These are phyloP conservation scores for Luehdorfia chinensis DNA, from an alignment of 1,140 invertebrate species.

Conservation along the genomic window DNA sequence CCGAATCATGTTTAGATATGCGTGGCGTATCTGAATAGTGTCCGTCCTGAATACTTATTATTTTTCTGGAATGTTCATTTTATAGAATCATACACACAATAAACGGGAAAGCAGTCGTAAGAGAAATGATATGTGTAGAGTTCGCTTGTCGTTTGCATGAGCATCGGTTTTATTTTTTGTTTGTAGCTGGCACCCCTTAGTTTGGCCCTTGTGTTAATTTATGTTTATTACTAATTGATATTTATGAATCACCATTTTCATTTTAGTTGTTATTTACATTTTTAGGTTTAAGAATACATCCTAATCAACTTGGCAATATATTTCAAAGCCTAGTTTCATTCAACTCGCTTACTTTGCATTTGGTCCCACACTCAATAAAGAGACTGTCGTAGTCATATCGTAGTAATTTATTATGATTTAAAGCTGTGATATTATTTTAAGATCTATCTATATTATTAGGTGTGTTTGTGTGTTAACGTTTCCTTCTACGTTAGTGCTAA, in stretches of 20 bases:
- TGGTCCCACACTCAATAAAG: constrained; percentile 26
- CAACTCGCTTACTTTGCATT: constrained; percentile 5
- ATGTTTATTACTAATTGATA: constrained; percentile 32
- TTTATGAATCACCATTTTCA: constrained; percentile 25
- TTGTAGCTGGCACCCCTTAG: constrained; percentile 75
- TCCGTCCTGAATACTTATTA: constrained; percentile 8
- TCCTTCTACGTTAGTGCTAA: neutral
- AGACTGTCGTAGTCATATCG: constrained; percentile 56
- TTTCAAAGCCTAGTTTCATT: constrained; percentile 1
- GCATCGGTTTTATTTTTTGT: constrained; percentile 58
- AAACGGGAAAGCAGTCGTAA: too few species aligned
- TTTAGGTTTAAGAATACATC: constrained; percentile 18
- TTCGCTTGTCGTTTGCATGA: constrained; percentile 66
- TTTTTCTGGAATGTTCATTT: too few species aligned
- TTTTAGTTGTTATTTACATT: constrained; percentile 27
- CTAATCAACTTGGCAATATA: neutral
- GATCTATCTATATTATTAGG: constrained; percentile 13
- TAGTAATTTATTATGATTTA: constrained; percentile 46
- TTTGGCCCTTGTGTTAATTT: constrained; percentile 71
- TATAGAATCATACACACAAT: too few species aligned
- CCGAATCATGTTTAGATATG: constrained; percentile 4
- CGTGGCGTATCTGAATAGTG: neutral
- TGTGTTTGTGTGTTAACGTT: neutral
- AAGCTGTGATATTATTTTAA: constrained; percentile 72
- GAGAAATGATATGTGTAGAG: constrained; percentile 51